Conservation (phyloP, 1,140 invertebrate genomes). For the Dufourea novaeangliae region DNA sequence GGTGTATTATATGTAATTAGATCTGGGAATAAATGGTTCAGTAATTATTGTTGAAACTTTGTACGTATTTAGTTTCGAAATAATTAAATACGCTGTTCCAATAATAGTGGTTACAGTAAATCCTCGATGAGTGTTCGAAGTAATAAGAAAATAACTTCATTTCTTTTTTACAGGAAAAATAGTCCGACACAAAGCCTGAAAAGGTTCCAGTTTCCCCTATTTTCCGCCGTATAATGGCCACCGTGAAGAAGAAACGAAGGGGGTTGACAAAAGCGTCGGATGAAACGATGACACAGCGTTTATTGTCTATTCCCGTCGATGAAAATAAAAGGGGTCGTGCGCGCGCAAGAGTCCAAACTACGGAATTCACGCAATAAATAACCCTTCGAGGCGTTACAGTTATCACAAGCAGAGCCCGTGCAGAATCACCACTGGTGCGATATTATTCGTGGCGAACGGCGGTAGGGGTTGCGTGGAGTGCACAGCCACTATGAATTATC, state of each 20-base stretch:
- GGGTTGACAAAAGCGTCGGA: neutral
- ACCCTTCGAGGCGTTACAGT: constrained; percentile 76
- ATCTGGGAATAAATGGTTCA: no score
- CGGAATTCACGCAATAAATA: constrained; percentile 70
- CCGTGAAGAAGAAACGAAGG: neutral
- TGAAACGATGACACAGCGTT: constrained; percentile 39
- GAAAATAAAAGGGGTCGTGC: constrained; percentile 12
- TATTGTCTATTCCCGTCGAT: constrained; percentile 3
- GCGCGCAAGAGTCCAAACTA: no score
- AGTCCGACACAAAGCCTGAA: no score
- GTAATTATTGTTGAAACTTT: no score
- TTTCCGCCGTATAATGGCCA: neutral
- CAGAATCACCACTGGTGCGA: constrained; percentile 50
- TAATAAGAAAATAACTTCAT: no score
- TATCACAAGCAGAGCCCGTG: constrained; percentile 41
- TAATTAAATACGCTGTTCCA: no score
- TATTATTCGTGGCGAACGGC: no score
- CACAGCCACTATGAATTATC: constrained; percentile 74
- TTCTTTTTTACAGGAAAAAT: no score
- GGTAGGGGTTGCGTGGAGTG: constrained; percentile 64
- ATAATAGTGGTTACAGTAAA: no score
- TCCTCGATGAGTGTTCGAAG: no score
- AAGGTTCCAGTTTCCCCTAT: neutral
- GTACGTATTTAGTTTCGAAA: no score
- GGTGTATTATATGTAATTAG: no score